Base-by-base conservation (phyloP, 2,113 vertebrate species). In the Alosa alosa region DNA sequence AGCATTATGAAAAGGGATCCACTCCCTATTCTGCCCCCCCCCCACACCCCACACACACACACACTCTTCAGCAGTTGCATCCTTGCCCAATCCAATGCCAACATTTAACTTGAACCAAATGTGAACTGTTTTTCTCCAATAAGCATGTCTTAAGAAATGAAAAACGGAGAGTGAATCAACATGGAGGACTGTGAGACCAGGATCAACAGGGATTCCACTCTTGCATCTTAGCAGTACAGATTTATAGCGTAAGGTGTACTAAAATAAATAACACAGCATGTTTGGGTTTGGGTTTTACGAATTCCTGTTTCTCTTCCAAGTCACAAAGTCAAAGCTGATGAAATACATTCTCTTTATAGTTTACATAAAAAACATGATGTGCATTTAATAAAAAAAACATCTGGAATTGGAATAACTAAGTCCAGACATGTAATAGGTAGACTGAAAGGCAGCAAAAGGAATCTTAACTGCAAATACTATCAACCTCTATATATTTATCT, bases 341-440 rank as follows among this genome's bases (percentile, higher is more conserved):
- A 55, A 22, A 84, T 68, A 44, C 44, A 83, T 60, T 83, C 46
- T 57, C 52, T 60, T 68, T 41, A 39, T 84, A 55, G 6, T 44
- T 84, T 64, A 84, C 83, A 84, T n/a, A 41, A 64, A 60, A 83
- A 84, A 84, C 44, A 64, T 44, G 50, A 84, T 83, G 50, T 84
- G 20, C 83, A 84, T 82, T 49, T 15, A 52, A 50, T 60, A 10
- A 68, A 60, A 60, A 60, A 84, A n/a, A 31, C 0, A 83, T n/a
- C 18, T 84, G 82, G 82, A 25, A 83, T 83, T 13, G 64, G 55
- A 84, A 20, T 78, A 36, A 78, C 31, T 78, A 68, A 31, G 72
- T 78, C 36, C 36, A 78, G 72, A 78, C 72, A 60, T 22, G 55
- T 60, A 22, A 6, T 78, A 39, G 36, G 72, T 39, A 41, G 72